Evolutionary conservation across 2,888 invertebrate species (phyloP).

Genomic region (Hydriomena furcata): DNA sequence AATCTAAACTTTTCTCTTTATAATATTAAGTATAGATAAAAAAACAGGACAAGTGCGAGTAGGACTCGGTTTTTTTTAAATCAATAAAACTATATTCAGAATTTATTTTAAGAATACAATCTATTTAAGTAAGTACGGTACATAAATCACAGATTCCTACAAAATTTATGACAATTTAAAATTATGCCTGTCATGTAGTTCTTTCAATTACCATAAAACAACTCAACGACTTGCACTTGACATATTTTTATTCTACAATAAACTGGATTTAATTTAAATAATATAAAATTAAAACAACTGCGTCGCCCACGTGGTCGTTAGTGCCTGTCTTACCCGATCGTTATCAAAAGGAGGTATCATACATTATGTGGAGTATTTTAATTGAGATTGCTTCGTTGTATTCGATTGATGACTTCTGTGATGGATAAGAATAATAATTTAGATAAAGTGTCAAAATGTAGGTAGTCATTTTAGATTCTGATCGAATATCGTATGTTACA

Average conservation of each 20-base stretch:
- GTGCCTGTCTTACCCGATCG: constrained; percentile 18
- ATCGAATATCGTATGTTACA: too few species aligned
- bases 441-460: neutral
- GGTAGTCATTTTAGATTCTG: too few species aligned
- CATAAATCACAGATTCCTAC: neutral
- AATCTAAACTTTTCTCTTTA: too few species aligned
- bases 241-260: constrained; percentile 29
- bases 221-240: constrained; percentile 21
- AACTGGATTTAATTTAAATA: constrained; percentile 29
- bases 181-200: constrained; percentile 11
- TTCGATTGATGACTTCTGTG: constrained; percentile 9
- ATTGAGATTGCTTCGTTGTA: constrained; percentile 16
- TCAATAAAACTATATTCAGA: neutral
- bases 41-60: too few species aligned
- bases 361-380: constrained; percentile 19
- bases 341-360: constrained; percentile 17
- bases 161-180: constrained; percentile 15
- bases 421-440: constrained; percentile 9
- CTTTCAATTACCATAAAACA: constrained; percentile 20
- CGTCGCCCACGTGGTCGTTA: constrained; percentile 22
- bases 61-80: too few species aligned
- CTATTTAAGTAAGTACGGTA: too few species aligned
- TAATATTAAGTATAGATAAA: too few species aligned
- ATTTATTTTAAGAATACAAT: neutral
- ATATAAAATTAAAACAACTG: constrained; percentile 22